Percentiles rank a stretch among this genome's conserved stretches.
Evolutionary conservation across 2,797 vertebrate genomes (phyloP).

Genomic region (Dipus sagitta): DNA sequence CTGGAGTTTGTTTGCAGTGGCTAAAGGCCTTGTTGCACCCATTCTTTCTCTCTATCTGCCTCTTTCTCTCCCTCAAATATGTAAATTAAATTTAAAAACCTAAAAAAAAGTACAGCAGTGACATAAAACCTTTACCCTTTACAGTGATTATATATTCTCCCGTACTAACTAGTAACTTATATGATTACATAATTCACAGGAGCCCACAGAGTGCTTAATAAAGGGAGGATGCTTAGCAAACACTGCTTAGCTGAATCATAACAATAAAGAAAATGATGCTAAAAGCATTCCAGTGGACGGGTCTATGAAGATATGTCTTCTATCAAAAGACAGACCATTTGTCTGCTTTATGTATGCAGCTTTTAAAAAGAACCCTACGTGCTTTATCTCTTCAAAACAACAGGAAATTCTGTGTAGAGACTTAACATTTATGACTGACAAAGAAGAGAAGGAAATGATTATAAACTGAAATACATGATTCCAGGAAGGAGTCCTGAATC

Average conservation of each 20-base stretch:
- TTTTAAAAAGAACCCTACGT: conserved; percentile 34
- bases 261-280: neutral
- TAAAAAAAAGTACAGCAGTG: neutral
- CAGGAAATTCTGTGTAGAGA: conserved; percentile 40
- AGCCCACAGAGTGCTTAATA: neutral
- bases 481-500: neutral
- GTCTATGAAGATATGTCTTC: neutral
- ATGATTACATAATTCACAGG: neutral
- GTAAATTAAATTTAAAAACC: conserved; percentile 31
- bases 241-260: neutral
- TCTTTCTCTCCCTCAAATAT: no score
- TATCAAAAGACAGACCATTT: conserved; percentile 55
- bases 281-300: conserved; percentile 35
- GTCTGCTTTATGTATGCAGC: neutral
- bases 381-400: conserved; percentile 49
- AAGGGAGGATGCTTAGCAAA: conserved; percentile 49
- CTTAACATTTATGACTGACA: neutral
- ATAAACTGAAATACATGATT: conserved; percentile 32
- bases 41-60: no score
- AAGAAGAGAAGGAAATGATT: conserved; percentile 29
- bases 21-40: no score
- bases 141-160: neutral
- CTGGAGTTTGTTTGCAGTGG: no score
- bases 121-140: neutral
- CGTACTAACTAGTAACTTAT: conserved; percentile 29